Evolutionary conservation across 1,140 invertebrate genomes (phyloP).

Genomic region (Propsilocerus akamusi): DNA sequence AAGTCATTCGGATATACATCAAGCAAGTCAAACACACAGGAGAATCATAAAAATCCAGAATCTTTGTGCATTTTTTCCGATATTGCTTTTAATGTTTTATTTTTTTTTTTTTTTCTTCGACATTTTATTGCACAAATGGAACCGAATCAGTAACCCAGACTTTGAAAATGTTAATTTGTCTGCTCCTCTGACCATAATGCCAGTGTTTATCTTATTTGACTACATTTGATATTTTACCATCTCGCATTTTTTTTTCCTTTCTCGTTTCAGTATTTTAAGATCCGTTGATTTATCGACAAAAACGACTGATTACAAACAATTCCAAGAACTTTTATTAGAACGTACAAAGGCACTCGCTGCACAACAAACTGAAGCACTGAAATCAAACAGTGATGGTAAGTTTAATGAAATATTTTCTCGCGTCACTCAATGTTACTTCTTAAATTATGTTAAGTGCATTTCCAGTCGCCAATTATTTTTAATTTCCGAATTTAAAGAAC

Average conservation of each 20-base stretch:
- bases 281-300: slow-evolving; percentile 49
- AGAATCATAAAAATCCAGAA: too few species aligned
- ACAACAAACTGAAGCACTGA: slow-evolving; percentile 23
- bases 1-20: too few species aligned
- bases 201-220: not conserved
- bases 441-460: not conserved
- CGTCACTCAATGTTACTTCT: not conserved
- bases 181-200: too few species aligned
- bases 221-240: not conserved
- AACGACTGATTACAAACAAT: slow-evolving; percentile 41
- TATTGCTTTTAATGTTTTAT: too few species aligned
- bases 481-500: too few species aligned
- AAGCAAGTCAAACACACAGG: too few species aligned
- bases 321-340: slow-evolving; percentile 59
- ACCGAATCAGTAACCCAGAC: too few species aligned
- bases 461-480: slow-evolving; percentile 1
- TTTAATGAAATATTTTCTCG: slow-evolving; percentile 1
- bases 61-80: too few species aligned
- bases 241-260: slow-evolving; percentile 8
- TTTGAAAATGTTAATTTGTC: too few species aligned
- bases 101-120: too few species aligned
- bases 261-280: slow-evolving; percentile 45
- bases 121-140: too few species aligned
- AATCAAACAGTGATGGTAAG: slow-evolving; percentile 24
- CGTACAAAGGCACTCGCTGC: slow-evolving; percentile 49